Evolutionary conservation across 2,888 invertebrate genomes (phyloP).

Genomic region (Schizotus pectinicornis): DNA sequence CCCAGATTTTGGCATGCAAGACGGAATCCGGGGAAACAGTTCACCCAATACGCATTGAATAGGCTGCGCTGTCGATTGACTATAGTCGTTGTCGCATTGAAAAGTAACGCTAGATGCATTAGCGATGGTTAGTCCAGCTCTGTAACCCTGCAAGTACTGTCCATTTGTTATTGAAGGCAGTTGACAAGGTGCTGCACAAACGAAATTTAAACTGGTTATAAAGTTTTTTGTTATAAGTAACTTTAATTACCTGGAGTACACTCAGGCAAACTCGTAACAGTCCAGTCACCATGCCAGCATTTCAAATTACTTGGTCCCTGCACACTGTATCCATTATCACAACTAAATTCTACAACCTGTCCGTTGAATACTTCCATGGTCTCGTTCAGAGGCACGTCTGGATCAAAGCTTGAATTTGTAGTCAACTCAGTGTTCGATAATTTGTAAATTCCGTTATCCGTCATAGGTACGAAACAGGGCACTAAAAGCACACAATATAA

Average conservation of each 20-base stretch:
- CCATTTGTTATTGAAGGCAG: slow-evolving; percentile 72
- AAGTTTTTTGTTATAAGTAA: too few species aligned
- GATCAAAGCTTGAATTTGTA: slow-evolving; percentile 52
- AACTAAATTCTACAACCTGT: slow-evolving; percentile 77
- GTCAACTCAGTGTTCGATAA: slow-evolving; percentile 59
- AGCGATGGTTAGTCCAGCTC: slow-evolving; percentile 79
- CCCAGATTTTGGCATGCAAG: slow-evolving; percentile 59
- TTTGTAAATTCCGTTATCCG: slow-evolving; percentile 72
- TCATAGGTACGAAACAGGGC: slow-evolving; percentile 73
- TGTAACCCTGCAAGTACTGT: slow-evolving; percentile 77
- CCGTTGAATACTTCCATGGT: slow-evolving; percentile 70
- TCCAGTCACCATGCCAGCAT: slow-evolving; percentile 85
- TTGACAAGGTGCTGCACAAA: slow-evolving; percentile 69
- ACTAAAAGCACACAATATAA: slow-evolving; percentile 57
- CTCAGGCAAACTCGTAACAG: slow-evolving; percentile 75
- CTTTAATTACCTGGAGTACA: slow-evolving; percentile 70
- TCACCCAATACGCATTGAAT: slow-evolving; percentile 71
- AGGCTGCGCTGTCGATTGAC: slow-evolving; percentile 63
- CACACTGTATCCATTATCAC: slow-evolving; percentile 73
- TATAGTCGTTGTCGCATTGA: slow-evolving; percentile 68
- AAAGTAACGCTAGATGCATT: slow-evolving; percentile 81
- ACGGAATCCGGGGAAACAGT: slow-evolving; percentile 65
- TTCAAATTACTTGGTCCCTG: slow-evolving; percentile 75
- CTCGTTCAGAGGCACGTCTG: slow-evolving; percentile 65
- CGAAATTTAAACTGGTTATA: neutral